Conservation (phyloP, 2,888 invertebrate species). For the Drosophila algonquin region DNA sequence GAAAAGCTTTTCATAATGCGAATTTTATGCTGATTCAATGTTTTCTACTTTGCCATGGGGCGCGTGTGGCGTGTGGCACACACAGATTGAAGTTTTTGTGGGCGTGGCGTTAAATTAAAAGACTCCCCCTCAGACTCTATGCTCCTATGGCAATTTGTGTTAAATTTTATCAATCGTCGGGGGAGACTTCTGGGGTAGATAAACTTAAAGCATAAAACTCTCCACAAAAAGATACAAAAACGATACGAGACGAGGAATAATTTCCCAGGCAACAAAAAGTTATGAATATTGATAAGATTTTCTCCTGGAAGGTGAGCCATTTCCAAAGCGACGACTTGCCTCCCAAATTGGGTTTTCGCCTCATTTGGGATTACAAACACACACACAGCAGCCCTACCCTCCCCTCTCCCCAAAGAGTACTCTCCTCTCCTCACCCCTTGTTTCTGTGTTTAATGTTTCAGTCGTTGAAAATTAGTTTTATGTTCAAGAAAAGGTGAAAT, state of each 20-base stretch:
- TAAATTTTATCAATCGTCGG: constrained; percentile 54
- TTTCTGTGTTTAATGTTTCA: constrained; percentile 62
- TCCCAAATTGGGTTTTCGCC: constrained; percentile 59
- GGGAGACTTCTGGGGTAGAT: constrained; percentile 7
- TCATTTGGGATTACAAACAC: constrained; percentile 64
- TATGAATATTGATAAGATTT: constrained; percentile 72
- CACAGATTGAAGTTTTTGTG: constrained; percentile 60
- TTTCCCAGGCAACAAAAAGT: constrained; percentile 40
- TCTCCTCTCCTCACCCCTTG: constrained; percentile 39
- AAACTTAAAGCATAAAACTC: constrained; percentile 51
- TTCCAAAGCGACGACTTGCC: constrained; percentile 36
- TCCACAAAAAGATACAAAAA: not conserved
- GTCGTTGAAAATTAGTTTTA: constrained; percentile 74
- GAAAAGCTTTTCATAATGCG: constrained; percentile 71
- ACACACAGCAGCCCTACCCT: not conserved
- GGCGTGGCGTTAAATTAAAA: constrained; percentile 73
- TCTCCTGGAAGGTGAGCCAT: constrained; percentile 11
- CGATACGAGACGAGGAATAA: constrained; percentile 1
- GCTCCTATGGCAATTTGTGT: constrained; percentile 40
- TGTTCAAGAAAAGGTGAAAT: constrained; percentile 48
- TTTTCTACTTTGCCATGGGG: constrained; percentile 47
- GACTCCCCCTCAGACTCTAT: constrained; percentile 1
- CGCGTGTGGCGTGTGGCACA: constrained; percentile 30
- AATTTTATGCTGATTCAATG: constrained; percentile 81
- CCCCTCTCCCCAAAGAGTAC: constrained; percentile 12